Evolutionary conservation across 2,113 vertebrate species (phyloP), one percentile per base, ranked within the genome.

Genomic region (Haliaeetus leucogaster): DNA sequence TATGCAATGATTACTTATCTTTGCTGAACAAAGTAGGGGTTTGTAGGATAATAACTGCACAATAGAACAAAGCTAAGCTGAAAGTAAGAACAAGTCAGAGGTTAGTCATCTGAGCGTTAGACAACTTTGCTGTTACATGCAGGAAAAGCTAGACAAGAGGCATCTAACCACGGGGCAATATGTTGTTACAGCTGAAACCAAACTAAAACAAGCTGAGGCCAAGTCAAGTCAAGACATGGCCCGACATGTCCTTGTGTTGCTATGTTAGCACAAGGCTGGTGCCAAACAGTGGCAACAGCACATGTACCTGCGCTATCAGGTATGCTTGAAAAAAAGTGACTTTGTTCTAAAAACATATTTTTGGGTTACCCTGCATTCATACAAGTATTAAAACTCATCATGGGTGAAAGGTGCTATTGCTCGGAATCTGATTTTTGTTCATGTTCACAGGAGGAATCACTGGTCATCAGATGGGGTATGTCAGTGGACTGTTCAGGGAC

Each of bases 261-360:
- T 58, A 45, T 36, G 21, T 4, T 36, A 59, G n/a, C 16, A 48
- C 19, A 67, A 59, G 25, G 19, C 3, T 72, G 63, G 9, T 55
- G 16, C 11, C 26, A 52, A 72, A 30, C 10, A 23, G 7, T 6
- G 7, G 18, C 27, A 48, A 11, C 25, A 50, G 9, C 8, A 3
- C 38, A 17, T 7, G 5, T 8, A 17, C 3, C 9, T 53, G 16
- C 25, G 19, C 9, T 66, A 16, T 17, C 2, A 3, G 3, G 5
- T 65, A 22, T 32, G 13, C 4, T 67, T 53, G 38, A 13, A 58
- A 63, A 83, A 87, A 67, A 22, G 5, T 19, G 3, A 10, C 16
- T 56, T 36, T 72, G 21, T 8, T 68, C 6, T 48, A 38, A 72
- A 89, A 18, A 0, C 8, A 32, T 0, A 2, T 32, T 73, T 94